phyloP scores from a whole-genome alignment of 2,888 invertebrate species.

The Cephus nigrinus region DNA sequence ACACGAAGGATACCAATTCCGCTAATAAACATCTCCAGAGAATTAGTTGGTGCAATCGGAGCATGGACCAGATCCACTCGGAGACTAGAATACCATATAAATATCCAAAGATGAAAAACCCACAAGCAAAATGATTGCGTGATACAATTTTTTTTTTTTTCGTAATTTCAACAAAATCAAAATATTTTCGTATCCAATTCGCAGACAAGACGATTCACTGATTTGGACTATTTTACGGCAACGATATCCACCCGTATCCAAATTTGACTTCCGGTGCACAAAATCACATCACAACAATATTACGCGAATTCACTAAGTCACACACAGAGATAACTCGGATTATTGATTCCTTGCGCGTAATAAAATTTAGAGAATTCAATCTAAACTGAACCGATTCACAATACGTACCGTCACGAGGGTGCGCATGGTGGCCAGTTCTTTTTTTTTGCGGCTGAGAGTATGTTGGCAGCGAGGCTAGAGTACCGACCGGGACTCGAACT shows the following conservation, averaged over 20 bases:
- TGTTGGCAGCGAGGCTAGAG: constrained; percentile 63
- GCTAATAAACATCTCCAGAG: not conserved
- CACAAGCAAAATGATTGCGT: not conserved
- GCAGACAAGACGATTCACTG: not conserved
- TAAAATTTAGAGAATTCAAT: not conserved
- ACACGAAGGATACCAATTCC: constrained; percentile 29
- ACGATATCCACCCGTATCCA: not conserved
- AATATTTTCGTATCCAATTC: not conserved
- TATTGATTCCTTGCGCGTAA: not conserved
- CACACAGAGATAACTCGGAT: not conserved
- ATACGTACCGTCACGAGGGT: constrained; percentile 61
- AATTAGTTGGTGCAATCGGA: not conserved
- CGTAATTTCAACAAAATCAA: not conserved
- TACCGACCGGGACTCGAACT: constrained; percentile 59
- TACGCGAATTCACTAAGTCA: not conserved
- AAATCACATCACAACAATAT: not conserved
- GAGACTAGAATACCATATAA: not conserved
- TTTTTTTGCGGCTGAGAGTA: constrained; percentile 45
- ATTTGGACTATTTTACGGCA: too few species aligned
- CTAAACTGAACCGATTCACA: constrained; percentile 3
- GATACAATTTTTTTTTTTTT: not conserved
- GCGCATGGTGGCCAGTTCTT: constrained; percentile 48
- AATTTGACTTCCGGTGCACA: not conserved
- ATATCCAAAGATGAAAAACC: not conserved
- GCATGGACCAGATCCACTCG: not conserved